Evolutionary conservation across 2,797 vertebrate genomes (phyloP).

Genomic region (Emys orbicularis): DNA sequence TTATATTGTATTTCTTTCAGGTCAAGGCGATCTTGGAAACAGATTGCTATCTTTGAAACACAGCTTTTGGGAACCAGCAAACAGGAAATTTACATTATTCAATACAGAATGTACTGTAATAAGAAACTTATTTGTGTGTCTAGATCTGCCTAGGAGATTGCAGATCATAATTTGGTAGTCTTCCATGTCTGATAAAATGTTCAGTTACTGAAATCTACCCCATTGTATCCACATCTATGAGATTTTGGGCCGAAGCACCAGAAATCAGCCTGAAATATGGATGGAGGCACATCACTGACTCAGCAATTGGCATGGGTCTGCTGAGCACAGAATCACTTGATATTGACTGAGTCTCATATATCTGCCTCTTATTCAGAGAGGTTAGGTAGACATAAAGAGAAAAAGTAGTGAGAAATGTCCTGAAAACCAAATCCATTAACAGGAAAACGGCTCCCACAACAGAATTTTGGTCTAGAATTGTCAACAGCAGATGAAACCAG

Average conservation of each 20-base stretch:
- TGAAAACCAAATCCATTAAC: background rate
- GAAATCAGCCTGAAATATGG: background rate
- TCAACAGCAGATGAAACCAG: background rate
- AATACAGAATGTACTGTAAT: background rate
- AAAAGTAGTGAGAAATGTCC: background rate
- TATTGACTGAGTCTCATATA: background rate
- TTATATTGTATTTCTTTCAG: background rate
- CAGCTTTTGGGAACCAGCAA: background rate
- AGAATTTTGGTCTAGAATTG: background rate
- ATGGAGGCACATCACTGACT: background rate
- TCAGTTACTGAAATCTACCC: slow-evolving; percentile 1
- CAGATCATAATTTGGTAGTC: background rate
- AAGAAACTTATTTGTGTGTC: background rate
- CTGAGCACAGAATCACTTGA: too few relatives aligned
- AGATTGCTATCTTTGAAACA: background rate
- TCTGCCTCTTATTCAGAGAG: slow-evolving; percentile 32
- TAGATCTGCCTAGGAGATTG: background rate
- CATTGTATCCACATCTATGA: background rate
- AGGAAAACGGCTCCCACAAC: background rate
- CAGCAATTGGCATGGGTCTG: background rate
- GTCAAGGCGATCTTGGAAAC: background rate
- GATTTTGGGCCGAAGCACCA: slow-evolving; percentile 47
- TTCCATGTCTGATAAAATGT: background rate
- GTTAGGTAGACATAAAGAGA: background rate
- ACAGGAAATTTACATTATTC: background rate